A percentile compares a stretch with the other conserved stretches of the same genome.
Conservation (phyloP, 1,140 invertebrate genomes). For the Pinna nobilis region DNA sequence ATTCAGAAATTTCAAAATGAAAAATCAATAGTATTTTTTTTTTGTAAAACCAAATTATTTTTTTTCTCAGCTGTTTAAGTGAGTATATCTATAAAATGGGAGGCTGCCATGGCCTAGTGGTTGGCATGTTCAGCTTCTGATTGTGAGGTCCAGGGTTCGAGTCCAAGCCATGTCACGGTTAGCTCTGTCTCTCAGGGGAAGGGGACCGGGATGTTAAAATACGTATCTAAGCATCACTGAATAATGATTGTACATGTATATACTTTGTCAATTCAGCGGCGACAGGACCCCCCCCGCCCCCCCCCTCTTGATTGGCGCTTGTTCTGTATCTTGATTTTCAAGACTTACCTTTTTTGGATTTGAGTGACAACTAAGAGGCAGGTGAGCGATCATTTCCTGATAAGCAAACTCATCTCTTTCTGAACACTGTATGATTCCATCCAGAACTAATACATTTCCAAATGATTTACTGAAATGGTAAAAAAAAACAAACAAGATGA, state of each 20-base stretch:
- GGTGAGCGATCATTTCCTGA: constrained; percentile 98
- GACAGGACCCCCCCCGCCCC: neutral
- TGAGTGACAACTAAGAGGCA: constrained; percentile 93
- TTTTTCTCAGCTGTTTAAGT: neutral
- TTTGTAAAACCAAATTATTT: neutral
- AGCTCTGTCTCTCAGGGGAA: neutral
- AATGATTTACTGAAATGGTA: constrained; percentile 83
- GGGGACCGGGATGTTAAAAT: neutral
- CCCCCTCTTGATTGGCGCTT: too few relatives aligned
- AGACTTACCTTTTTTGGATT: constrained; percentile 92
- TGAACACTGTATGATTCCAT: constrained; percentile 98
- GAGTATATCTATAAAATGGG: neutral
- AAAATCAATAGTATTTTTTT: too few relatives aligned
- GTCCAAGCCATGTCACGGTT: too few relatives aligned
- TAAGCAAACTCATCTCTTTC: constrained; percentile 98
- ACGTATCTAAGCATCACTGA: too few relatives aligned
- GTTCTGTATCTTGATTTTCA: too few relatives aligned
- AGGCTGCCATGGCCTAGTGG: too few relatives aligned
- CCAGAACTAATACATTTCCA: constrained; percentile 92
- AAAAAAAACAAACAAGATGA: neutral
- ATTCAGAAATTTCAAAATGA: too few relatives aligned
- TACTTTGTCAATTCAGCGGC: neutral
- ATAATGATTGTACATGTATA: too few relatives aligned
- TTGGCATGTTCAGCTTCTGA: too few relatives aligned
- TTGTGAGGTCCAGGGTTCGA: too few relatives aligned